Conservation (phyloP, 2,888 invertebrate species). For the Netelia fuscicornis region DNA sequence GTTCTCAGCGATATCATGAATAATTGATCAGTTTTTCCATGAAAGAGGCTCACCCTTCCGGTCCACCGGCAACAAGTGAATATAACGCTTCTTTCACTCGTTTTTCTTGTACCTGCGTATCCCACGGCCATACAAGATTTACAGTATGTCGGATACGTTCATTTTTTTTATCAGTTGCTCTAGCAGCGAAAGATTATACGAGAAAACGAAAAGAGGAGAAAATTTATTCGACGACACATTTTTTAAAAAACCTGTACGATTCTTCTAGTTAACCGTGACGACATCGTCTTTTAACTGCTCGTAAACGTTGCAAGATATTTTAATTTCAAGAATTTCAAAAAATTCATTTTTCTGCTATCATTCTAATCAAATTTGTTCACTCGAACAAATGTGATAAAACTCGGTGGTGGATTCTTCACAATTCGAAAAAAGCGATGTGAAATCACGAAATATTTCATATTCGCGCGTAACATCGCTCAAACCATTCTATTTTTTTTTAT, state of each 20-base stretch:
- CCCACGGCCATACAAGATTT: neutral
- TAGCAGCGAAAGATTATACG: no score
- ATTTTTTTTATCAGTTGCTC: neutral
- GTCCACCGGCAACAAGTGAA: conserved; percentile 21
- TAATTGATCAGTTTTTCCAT: conserved; percentile 29
- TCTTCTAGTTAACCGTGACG: no score
- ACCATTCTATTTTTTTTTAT: no score
- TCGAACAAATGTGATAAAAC: no score
- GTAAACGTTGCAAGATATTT: neutral
- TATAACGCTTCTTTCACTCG: conserved; percentile 1
- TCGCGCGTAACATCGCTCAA: no score
- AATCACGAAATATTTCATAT: no score
- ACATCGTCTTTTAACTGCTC: no score
- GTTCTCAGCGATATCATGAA: conserved; percentile 17
- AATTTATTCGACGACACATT: neutral
- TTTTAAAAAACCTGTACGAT: neutral
- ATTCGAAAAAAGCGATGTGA: no score
- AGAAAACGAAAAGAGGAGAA: neutral
- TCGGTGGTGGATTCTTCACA: no score
- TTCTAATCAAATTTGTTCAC: no score
- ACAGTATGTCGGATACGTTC: neutral
- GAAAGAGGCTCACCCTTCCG: conserved; percentile 36
- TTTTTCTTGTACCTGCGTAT: neutral
- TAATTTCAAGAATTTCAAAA: neutral
- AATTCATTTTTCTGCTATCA: neutral